Percentiles rank a stretch among this genome's conserved stretches.
Conservation (phyloP, 2,888 invertebrate genomes). For the Notodonta ziczac region DNA sequence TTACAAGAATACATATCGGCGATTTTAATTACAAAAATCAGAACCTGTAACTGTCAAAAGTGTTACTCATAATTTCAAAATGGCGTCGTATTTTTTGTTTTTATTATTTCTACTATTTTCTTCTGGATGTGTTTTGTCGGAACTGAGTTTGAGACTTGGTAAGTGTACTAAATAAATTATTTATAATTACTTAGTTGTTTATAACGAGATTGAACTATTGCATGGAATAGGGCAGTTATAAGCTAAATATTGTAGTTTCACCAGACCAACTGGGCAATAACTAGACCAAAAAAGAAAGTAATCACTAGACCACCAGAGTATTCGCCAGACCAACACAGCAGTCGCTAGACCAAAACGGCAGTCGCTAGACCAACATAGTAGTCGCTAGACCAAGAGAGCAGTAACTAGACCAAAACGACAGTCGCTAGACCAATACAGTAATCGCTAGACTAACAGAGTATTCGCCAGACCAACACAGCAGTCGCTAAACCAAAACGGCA, state of each 20-base stretch:
- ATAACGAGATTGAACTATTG: too few relatives aligned
- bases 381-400: not conserved
- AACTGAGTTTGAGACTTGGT: slow-evolving; percentile 71
- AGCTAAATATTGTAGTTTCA: too few relatives aligned
- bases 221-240: too few relatives aligned
- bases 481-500: not conserved
- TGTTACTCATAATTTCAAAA: slow-evolving; percentile 13
- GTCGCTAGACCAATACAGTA: not conserved
- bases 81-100: slow-evolving; percentile 48
- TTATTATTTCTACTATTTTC: slow-evolving; percentile 57
- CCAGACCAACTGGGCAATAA: too few relatives aligned
- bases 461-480: not conserved
- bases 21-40: slow-evolving; percentile 68
- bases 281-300: too few relatives aligned
- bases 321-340: not conserved
- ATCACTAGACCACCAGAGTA: too few relatives aligned
- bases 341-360: not conserved
- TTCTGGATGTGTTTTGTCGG: slow-evolving; percentile 62
- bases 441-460: not conserved
- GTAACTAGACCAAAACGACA: not conserved
- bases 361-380: not conserved
- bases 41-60: slow-evolving; percentile 53
- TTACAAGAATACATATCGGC: slow-evolving; percentile 76
- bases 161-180: slow-evolving; percentile 40
- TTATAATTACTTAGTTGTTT: too few relatives aligned